Conservation (phyloP, 2,113 vertebrate genomes). For the Cygnus atratus region DNA sequence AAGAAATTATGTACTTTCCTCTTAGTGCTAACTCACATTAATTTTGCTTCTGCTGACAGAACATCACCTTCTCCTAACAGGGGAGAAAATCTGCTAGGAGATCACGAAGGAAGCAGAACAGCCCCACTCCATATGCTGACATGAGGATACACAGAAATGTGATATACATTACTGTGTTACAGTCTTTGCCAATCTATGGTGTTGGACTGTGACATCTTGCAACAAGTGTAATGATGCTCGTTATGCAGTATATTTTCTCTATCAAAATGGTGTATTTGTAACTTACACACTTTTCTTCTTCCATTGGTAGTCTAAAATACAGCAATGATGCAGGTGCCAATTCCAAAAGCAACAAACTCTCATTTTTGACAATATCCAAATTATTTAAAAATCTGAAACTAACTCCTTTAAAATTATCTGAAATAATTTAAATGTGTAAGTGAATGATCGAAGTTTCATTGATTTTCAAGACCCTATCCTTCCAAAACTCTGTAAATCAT, state of each 20-base stretch:
- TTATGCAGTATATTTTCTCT: neutral
- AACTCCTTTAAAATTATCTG: neutral
- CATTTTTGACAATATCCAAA: neutral
- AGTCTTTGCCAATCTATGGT: neutral
- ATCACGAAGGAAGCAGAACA: neutral
- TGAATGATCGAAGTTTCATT: neutral
- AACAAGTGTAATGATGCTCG: neutral
- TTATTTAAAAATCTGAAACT: neutral
- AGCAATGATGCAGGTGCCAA: neutral
- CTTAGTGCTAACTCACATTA: neutral
- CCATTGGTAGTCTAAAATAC: neutral
- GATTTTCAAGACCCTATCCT: neutral
- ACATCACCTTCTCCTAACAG: neutral
- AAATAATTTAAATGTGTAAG: neutral
- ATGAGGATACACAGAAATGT: neutral
- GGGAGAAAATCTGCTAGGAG: neutral
- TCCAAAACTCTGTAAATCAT: neutral
- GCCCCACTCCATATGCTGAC: neutral
- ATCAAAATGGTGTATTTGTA: neutral
- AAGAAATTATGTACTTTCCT: constrained; percentile 26
- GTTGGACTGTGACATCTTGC: neutral
- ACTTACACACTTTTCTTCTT: neutral
- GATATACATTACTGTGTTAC: neutral
- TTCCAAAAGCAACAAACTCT: neutral
- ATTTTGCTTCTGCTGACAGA: constrained; percentile 2